Percentiles rank a stretch among this genome's conserved stretches.
These are phyloP conservation scores for Mastigias papua DNA, from an alignment of 30 jellyfish, hydroid and myxozoan species.

Conservation along the genomic window DNA sequence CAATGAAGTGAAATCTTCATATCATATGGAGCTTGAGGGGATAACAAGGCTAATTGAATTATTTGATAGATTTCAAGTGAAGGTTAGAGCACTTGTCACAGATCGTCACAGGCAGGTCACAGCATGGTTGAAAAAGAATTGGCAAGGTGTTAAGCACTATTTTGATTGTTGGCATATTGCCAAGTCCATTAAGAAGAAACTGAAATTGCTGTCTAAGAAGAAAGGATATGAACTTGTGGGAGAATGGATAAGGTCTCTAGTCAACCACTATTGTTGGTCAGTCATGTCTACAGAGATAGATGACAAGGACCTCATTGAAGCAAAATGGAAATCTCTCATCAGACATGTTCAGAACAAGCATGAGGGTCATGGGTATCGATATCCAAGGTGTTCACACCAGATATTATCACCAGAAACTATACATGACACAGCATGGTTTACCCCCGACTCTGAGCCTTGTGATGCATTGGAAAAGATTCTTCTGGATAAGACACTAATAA, in stretches of 20 bases:
- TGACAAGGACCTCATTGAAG: slow-evolving; percentile 44
- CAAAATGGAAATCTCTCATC: slow-evolving; percentile 35
- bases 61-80: slow-evolving; percentile 31
- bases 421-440: slow-evolving; percentile 59
- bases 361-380: slow-evolving; percentile 36
- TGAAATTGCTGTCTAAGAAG: slow-evolving; percentile 20
- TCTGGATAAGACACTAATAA: slow-evolving; percentile 26
- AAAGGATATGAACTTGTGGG: slow-evolving; percentile 44
- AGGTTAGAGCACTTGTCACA: slow-evolving; percentile 47
- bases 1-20: slow-evolving; percentile 54
- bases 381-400: slow-evolving; percentile 51
- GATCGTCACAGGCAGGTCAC: slow-evolving; percentile 75
- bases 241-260: slow-evolving; percentile 48
- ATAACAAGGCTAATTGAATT: not conserved
- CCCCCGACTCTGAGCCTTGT: slow-evolving; percentile 62
- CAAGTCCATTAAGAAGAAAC: slow-evolving; percentile 51
- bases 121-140: slow-evolving; percentile 42
- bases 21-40: slow-evolving; percentile 74
- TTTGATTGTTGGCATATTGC: slow-evolving; percentile 77
- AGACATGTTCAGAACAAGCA: slow-evolving; percentile 52
- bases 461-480: slow-evolving; percentile 59
- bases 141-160: slow-evolving; percentile 37
- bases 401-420: slow-evolving; percentile 37
- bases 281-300: slow-evolving; percentile 60
- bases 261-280: slow-evolving; percentile 79